Conservation (phyloP, 1,140 invertebrate genomes). For the Drosophila arawakana region DNA sequence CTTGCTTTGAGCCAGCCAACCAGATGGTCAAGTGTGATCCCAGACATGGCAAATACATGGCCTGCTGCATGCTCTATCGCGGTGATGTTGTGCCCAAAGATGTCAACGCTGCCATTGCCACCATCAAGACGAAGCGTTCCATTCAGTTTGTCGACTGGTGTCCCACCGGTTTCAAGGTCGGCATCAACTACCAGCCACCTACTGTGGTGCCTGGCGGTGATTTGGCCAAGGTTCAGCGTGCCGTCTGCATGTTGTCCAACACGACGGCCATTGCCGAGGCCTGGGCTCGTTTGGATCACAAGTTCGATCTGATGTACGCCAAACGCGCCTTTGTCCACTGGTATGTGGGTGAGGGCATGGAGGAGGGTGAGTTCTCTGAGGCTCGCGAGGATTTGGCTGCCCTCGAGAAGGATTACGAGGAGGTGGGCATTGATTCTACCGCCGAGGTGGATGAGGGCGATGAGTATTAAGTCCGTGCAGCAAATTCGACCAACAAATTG, state of each 20-base stretch:
- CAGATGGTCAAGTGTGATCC: constrained; percentile 96
- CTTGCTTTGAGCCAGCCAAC: constrained; percentile 92
- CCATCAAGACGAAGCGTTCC: constrained; percentile 94
- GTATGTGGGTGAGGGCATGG: constrained; percentile 92
- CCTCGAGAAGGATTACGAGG: constrained; percentile 90
- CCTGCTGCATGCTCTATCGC: constrained; percentile 93
- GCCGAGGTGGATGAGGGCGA: constrained; percentile 87
- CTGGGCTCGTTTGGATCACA: constrained; percentile 92
- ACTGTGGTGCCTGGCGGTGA: constrained; percentile 92
- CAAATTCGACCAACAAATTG: background rate
- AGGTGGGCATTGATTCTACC: constrained; percentile 87
- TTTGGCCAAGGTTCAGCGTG: constrained; percentile 93
- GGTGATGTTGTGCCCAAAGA: constrained; percentile 91
- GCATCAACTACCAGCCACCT: constrained; percentile 94
- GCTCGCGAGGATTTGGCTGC: constrained; percentile 94
- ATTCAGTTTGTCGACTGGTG: constrained; percentile 94
- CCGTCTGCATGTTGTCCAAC: constrained; percentile 94
- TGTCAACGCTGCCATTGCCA: constrained; percentile 94
- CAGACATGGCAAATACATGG: constrained; percentile 93
- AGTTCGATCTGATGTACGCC: constrained; percentile 93
- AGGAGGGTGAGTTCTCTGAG: constrained; percentile 93
- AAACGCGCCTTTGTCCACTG: constrained; percentile 91
- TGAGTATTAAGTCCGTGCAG: constrained; percentile 84
- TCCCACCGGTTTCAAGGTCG: constrained; percentile 91
- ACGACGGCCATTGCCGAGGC: constrained; percentile 95